A percentile compares a stretch with the other conserved stretches of the same genome.
Evolutionary conservation across 1,140 invertebrate genomes (phyloP).

Genomic region (Penaeus chinensis): DNA sequence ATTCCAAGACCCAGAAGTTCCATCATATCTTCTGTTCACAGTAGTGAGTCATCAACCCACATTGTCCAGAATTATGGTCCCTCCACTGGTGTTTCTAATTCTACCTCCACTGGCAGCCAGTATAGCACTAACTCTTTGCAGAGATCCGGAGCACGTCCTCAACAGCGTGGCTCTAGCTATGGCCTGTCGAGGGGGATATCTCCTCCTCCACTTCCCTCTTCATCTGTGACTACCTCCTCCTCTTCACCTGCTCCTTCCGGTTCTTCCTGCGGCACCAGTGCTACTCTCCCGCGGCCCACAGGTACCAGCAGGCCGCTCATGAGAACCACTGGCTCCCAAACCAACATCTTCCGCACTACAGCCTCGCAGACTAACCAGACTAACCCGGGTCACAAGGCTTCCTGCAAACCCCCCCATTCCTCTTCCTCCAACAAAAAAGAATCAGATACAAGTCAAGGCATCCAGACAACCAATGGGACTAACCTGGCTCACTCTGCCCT

Average conservation of each 20-base stretch:
- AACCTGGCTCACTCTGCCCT: slow-evolving; percentile 54
- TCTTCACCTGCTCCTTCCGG: slow-evolving; percentile 33
- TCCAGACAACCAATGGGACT: slow-evolving; percentile 39
- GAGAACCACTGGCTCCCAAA: slow-evolving; percentile 44
- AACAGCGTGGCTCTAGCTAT: slow-evolving; percentile 10
- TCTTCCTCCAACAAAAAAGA: slow-evolving; percentile 25
- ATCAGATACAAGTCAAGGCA: slow-evolving; percentile 26
- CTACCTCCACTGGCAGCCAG: slow-evolving; percentile 19
- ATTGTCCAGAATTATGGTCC: slow-evolving; percentile 62
- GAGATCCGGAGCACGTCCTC: slow-evolving; percentile 37
- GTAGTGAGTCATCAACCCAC: slow-evolving; percentile 59
- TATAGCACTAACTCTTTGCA: slow-evolving; percentile 40
- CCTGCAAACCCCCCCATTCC: slow-evolving; percentile 20
- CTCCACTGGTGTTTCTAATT: slow-evolving; percentile 27
- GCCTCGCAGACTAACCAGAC: slow-evolving; percentile 53
- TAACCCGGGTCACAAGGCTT: slow-evolving; percentile 40
- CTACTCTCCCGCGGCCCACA: slow-evolving; percentile 11
- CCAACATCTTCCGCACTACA: slow-evolving; percentile 30
- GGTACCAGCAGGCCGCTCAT: slow-evolving; percentile 19
- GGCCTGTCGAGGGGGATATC: neutral
- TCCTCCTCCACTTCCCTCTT: slow-evolving; percentile 24
- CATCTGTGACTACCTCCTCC: slow-evolving; percentile 18
- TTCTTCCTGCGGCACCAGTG: slow-evolving; percentile 26
- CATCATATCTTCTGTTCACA: slow-evolving; percentile 59
- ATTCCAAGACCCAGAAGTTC: slow-evolving; percentile 58